Evolutionary conservation across 2,113 vertebrate species (phyloP).

Genomic region (Eulacestoma nigropectus): DNA sequence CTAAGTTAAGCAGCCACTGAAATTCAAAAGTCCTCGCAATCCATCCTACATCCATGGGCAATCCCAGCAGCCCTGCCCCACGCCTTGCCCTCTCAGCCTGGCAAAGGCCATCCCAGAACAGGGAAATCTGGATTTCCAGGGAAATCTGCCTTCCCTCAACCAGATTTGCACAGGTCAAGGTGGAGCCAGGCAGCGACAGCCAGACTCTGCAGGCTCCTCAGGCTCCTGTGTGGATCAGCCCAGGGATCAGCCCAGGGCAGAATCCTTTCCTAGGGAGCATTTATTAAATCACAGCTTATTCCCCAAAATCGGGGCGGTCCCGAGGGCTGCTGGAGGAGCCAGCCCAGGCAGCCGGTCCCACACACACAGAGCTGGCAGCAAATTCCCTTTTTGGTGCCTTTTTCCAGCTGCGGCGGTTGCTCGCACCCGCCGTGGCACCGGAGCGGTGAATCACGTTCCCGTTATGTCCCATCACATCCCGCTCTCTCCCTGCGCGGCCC

Average conservation of each 20-base stretch:
- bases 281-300: neutral
- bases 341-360: neutral
- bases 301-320: rapidly evolving
- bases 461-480: neutral
- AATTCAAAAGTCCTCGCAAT: neutral
- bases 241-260: neutral
- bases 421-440: neutral
- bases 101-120: neutral
- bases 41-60: neutral
- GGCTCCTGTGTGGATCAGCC: neutral
- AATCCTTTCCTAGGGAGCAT: neutral
- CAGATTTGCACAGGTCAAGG: neutral
- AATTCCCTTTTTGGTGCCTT: neutral
- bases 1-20: neutral
- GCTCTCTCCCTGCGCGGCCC: neutral
- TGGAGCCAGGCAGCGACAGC: neutral
- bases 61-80: rapidly evolving
- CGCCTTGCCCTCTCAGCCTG: rapidly evolving
- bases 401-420: neutral
- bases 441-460: neutral
- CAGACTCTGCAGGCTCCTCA: neutral
- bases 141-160: neutral
- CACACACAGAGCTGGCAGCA: neutral
- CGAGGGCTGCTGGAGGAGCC: neutral
- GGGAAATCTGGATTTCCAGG: neutral